Base-by-base conservation (phyloP, 2,797 vertebrate genomes). In the Orientallactaga sibirica region DNA sequence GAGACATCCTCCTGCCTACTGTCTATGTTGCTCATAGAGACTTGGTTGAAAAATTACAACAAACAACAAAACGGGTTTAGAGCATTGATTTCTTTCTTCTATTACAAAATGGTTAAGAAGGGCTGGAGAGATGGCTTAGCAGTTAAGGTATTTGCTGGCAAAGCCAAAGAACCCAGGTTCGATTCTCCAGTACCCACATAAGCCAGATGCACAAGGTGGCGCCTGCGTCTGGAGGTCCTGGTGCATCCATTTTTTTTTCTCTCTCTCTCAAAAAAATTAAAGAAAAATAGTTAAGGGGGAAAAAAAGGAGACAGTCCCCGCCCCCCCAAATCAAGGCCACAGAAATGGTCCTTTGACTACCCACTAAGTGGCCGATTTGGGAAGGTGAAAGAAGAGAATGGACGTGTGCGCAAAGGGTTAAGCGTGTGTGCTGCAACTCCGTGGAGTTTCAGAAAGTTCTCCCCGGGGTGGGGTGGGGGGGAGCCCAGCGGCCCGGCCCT, bases 371-470 rank as follows among this genome's bases (percentile, higher is more conserved):
- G 19, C 75, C 19, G 2, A 27, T 41, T 79, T 1, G 33, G 58
- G 3, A 12, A 58, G 79, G 93, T 20, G 74, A 43, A 86, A n/a
- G 33, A 58, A 12, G 48, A 25, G 33, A 18, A 67, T 29, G 95
- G 87, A 3, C 48, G n/a, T 2, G 86, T 20, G 84, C 68, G 73
- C 71, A 87, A 95, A 92, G 93, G 92, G 94, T 88, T 95, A 90
- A 96, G 85, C 5, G 9, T 22, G 79, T 41, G 87, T 4, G 84
- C 73, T 20, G 90, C 86, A 24, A 71, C 86, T 80, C 61, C 78
- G 81, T 33, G 25, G 86, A 97, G 92, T 95, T 94, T 86, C 82
- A 33, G 62, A 93, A 96, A 97, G 96, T 97, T 96, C 93, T 96
- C 94, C 1, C 52, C 48, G 7, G 48, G 48, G 48, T 48, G 55